Evolutionary conservation across 2,113 vertebrate species (phyloP), one percentile per base, ranked within the genome.

Genomic region (Pogonocichla stellata): DNA sequence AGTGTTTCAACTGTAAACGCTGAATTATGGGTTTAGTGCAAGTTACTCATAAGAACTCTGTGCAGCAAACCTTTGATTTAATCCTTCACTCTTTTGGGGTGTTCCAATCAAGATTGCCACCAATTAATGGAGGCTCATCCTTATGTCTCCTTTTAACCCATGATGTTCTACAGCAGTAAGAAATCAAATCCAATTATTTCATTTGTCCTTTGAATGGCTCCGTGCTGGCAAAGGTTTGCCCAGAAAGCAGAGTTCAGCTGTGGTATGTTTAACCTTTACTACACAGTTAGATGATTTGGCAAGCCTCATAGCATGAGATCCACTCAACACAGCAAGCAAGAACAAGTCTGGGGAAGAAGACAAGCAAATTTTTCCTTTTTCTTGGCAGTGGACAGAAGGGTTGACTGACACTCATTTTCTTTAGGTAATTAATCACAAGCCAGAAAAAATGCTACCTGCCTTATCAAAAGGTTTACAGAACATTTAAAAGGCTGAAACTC

Each of bases 391-490:
- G 36, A 62, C 19, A 66, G 53, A 67, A 84, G 6, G 14, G 42
- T 38, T 61, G 6, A 9, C 85, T 50, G 33, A 73, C 82, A 58
- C 6, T 86, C 42, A 42, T 70, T 88, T 79, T 73, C 9, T 34
- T 50, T 42, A 38, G 42, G 58, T 61, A 90, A 83, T 80, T 93
- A 93, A 92, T 92, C 79, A 83, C 24, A 82, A 66, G 33, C n/a
- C 42, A 84, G 61, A 29, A 92, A 70, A 88, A 95, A 58, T 29
- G 40, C 19, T 42, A 67, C 64, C 31, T 80, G 33, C 25, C 73
- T 78, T 92, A 95, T 71, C 82, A 64, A 78, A 92, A 88, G 23
- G 36, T 61, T 84, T 60, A 71, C 34, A 92, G 65, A 88, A 82
- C 45, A 16, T 70, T 74, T 60, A 42, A 75, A 70, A 86, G 9